phyloP scores from a whole-genome alignment of 2,888 invertebrate genomes.

The Capitulum mitella region DNA sequence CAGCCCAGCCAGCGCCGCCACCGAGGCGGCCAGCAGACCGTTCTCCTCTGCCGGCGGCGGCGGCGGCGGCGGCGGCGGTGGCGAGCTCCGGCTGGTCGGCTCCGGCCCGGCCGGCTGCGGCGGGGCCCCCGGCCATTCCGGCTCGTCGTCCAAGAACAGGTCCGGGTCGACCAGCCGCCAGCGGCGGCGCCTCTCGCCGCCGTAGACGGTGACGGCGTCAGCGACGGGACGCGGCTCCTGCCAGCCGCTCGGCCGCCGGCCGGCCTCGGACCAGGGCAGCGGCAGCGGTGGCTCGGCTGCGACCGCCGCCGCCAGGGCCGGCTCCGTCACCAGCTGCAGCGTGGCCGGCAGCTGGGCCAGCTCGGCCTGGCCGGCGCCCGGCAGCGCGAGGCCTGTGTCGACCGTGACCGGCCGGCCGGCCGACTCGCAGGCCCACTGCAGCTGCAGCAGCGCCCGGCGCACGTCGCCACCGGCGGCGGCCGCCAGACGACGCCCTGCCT shows the following conservation, averaged over 20 bases:
- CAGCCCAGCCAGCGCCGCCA: not conserved
- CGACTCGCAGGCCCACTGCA: not conserved
- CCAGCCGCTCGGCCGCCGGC: not conserved
- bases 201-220: not conserved
- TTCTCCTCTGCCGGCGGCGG: not conserved
- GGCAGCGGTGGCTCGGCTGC: not conserved
- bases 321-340: not conserved
- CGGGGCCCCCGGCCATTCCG: not conserved
- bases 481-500: not conserved
- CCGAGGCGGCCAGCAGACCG: not conserved
- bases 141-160: constrained; percentile 19
- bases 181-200: not conserved
- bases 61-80: not conserved
- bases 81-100: too few species aligned
- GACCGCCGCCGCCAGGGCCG: not conserved
- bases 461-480: too few species aligned
- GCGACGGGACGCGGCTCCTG: too few species aligned
- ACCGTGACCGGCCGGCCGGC: not conserved
- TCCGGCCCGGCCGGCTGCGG: not conserved
- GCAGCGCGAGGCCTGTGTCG: not conserved
- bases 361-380: not conserved
- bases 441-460: not conserved
- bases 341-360: not conserved
- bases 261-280: not conserved
- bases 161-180: not conserved